Evolutionary conservation across 2,797 vertebrate genomes (phyloP).

Genomic region (Enteromius treurensis): DNA sequence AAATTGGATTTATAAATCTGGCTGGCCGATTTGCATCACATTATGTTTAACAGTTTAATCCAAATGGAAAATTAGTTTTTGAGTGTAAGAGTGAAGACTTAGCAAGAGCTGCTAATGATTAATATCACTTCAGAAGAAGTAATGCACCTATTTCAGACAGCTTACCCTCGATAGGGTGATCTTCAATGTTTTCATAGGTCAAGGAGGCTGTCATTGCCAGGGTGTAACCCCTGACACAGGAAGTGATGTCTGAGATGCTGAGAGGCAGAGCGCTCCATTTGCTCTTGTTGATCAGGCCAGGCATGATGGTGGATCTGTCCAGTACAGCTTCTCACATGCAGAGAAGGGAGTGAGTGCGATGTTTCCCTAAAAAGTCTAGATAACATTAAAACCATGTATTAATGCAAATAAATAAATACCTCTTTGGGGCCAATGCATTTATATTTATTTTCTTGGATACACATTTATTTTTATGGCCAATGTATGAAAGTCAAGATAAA

Average conservation of each 20-base stretch:
- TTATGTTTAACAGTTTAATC: background rate
- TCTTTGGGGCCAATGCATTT: background rate
- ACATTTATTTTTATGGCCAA: background rate
- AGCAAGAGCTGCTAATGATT: background rate
- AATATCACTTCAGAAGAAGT: background rate
- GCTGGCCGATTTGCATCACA: background rate
- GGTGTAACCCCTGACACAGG: slow-evolving; percentile 92
- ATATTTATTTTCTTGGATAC: background rate
- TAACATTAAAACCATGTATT: background rate
- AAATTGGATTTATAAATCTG: background rate
- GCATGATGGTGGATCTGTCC: slow-evolving; percentile 77
- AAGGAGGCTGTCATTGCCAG: slow-evolving; percentile 91
- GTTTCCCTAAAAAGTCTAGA: slow-evolving; percentile 24
- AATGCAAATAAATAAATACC: background rate
- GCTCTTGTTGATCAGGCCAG: slow-evolving; percentile 87
- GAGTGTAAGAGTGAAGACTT: background rate
- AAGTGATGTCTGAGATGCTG: slow-evolving; percentile 86
- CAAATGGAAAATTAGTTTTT: background rate
- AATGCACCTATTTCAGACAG: background rate
- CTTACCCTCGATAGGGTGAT: slow-evolving; percentile 89
- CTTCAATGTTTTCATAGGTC: slow-evolving; percentile 91
- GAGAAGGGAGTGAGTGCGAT: slow-evolving; percentile 25
- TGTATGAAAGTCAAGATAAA: background rate
- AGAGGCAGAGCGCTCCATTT: slow-evolving; percentile 85
- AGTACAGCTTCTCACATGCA: slow-evolving; percentile 13